phyloP scores from a whole-genome alignment of 2,113 vertebrate species.

The Oncorhynchus gorbuscha region DNA sequence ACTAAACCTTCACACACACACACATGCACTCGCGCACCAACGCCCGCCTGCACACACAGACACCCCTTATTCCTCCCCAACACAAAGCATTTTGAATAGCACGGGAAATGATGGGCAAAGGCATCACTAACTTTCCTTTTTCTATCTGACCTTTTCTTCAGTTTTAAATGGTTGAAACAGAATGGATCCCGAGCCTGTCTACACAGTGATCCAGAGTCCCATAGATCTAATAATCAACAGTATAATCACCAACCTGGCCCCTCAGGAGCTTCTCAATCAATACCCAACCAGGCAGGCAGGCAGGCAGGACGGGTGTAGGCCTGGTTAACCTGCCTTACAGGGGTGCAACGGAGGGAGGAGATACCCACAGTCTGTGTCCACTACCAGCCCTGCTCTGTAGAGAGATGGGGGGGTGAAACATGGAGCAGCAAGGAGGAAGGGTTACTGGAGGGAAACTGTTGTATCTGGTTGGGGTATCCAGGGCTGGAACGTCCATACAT shows the following conservation, averaged over 20 bases:
- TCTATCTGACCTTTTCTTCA: no score
- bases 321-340: no score
- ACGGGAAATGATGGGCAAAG: no score
- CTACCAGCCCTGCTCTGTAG: neutral
- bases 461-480: neutral
- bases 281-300: neutral
- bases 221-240: conserved; percentile 41
- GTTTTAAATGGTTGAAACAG: neutral
- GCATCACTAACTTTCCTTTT: no score
- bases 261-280: neutral
- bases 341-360: no score
- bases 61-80: no score
- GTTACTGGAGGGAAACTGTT: neutral
- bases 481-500: no score
- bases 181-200: neutral
- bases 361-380: neutral
- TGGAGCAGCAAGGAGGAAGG: neutral
- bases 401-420: neutral
- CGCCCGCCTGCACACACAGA: no score
- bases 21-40: no score
- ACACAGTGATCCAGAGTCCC: neutral
- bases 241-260: conserved; percentile 50
- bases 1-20: neutral
- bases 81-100: no score
- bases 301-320: no score